Percentiles rank a stretch among this genome's conserved stretches.
Evolutionary conservation across 1,140 invertebrate genomes (phyloP).

Genomic region (Saccostrea echinata): DNA sequence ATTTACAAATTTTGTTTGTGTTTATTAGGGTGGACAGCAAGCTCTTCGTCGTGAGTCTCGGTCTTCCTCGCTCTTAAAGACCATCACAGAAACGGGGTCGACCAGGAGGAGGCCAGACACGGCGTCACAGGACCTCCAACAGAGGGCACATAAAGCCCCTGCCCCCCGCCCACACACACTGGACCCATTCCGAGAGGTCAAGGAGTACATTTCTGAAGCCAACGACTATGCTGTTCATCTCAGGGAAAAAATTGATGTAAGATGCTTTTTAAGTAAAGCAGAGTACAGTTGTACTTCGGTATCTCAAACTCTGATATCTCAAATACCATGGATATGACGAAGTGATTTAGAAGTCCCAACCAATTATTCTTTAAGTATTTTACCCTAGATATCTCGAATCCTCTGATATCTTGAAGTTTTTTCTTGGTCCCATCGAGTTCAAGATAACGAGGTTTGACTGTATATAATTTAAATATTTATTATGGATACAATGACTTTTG

Average conservation of each 20-base stretch:
- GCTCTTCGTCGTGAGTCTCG: neutral
- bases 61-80: neutral
- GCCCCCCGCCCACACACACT: slow-evolving; percentile 61
- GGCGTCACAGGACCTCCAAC: neutral
- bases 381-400: no score
- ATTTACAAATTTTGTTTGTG: neutral
- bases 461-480: no score
- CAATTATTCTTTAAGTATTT: no score
- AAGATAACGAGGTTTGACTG: no score
- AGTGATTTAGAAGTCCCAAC: no score
- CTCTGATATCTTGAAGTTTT: no score
- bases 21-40: neutral
- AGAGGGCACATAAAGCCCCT: slow-evolving; percentile 54
- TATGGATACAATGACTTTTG: no score
- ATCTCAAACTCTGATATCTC: no score
- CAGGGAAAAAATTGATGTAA: slow-evolving; percentile 72
- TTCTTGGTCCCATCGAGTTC: no score
- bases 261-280: neutral
- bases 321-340: no score
- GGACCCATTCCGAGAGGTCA: slow-evolving; percentile 71
- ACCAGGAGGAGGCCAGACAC: neutral
- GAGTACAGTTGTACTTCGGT: no score
- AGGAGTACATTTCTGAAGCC: slow-evolving; percentile 72
- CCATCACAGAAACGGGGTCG: neutral
- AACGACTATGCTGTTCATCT: slow-evolving; percentile 68